Evolutionary conservation across 2,113 vertebrate genomes (phyloP), one percentile per base, ranked within the genome.

Genomic region (Oxyruncus cristatus): DNA sequence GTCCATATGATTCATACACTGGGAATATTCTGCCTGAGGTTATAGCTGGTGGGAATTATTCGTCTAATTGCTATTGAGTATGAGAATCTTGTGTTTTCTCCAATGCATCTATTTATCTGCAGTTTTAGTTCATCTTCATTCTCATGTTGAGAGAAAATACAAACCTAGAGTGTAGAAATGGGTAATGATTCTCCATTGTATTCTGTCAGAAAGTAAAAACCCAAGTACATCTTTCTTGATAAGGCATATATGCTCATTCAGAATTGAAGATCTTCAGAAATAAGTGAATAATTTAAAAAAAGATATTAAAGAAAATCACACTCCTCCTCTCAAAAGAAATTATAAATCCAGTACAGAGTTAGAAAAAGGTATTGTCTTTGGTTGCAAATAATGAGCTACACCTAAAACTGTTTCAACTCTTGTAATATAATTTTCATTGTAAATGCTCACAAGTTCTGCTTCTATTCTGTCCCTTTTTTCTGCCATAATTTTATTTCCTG

Each of bases 401-500:
- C 8, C 9, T 62, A 44, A 74, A 77, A 19, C 6, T 28, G 11
- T 44, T 81, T 41, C 32, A 81, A 53, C 11, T 81, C 37, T 56
- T 71, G 33, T 33, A 85, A 81, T 35, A 30, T 8, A 77, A 44
- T 74, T 66, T 85, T 33, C 42, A 58, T 12, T 46, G 14, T 85
- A 11, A 78, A 67, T 24, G 14, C 9, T 47, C 17, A 14, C 27
- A 62, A 53, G 21, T 62, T 87, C 33, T 80, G 12, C 3, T 19
- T 21, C 11, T 41, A 33, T 33, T 65, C 9, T 39, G 9, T 20
- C 26, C 4, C 3, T 33, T 35, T 53, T 44, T 12, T 4, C 0
- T 3, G 5, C 12, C 6, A 59, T 46, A 14, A 55, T 73, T 73
- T 79, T 56, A 44, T 74, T 76, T 87, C 37, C 62, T 85, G 22